Evolutionary conservation across 1,140 invertebrate genomes (phyloP).

Genomic region (Heliconius congener): DNA sequence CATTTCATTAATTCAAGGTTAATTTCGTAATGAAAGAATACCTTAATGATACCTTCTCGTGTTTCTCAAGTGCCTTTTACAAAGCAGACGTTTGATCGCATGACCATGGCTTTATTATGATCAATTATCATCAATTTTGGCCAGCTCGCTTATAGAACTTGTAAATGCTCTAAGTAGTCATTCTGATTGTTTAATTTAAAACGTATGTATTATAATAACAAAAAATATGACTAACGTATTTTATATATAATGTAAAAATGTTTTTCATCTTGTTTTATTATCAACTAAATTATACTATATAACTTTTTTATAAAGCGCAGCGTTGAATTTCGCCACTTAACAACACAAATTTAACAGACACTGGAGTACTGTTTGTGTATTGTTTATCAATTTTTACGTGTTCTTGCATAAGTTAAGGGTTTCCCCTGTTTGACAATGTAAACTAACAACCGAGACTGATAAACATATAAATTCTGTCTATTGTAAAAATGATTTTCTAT

Average conservation of each 20-base stretch:
- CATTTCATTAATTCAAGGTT: not conserved
- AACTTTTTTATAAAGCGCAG: too few relatives aligned
- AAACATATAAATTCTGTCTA: not conserved
- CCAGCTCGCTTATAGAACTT: not conserved
- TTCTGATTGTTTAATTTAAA: not conserved
- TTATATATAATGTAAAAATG: too few relatives aligned
- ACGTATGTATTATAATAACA: not conserved
- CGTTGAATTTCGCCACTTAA: too few relatives aligned
- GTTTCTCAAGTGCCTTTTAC: not conserved
- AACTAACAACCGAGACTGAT: not conserved
- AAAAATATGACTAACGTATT: not conserved
- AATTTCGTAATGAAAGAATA: conserved; percentile 11
- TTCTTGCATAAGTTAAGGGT: not conserved
- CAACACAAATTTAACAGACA: too few relatives aligned
- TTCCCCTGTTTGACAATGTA: not conserved
- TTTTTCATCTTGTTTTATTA: too few relatives aligned
- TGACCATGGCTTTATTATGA: conserved; percentile 10
- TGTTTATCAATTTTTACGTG: not conserved
- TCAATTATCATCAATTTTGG: conserved; percentile 6
- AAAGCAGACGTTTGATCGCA: conserved; percentile 8
- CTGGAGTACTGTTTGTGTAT: too few relatives aligned
- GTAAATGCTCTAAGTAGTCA: not conserved
- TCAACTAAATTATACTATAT: too few relatives aligned
- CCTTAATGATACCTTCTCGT: not conserved
- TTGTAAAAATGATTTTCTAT: too few relatives aligned